A percentile compares a stretch with the other conserved stretches of the same genome.
Conservation (phyloP, 2,888 invertebrate genomes). For the Lasioglossum zephyrum region DNA sequence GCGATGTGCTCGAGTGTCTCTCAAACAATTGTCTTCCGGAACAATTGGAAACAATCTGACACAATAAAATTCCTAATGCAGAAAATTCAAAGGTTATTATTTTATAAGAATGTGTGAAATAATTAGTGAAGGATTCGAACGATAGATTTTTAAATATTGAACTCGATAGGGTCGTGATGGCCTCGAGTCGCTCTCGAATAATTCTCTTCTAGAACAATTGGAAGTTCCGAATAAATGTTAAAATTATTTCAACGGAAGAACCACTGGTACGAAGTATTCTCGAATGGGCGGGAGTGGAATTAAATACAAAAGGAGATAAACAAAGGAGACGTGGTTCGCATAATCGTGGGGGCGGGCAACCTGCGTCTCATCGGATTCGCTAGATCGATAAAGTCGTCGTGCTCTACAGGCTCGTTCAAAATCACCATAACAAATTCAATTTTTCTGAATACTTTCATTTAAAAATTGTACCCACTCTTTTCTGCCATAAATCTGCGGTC, state of each 20-base stretch:
- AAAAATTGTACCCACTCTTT: no score
- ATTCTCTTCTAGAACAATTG: not conserved
- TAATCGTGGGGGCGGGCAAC: constrained; percentile 17
- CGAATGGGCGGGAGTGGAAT: not conserved
- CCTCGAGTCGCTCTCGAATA: not conserved
- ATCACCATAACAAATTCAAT: no score
- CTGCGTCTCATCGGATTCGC: constrained; percentile 40
- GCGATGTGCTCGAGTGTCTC: not conserved
- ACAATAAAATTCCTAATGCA: not conserved
- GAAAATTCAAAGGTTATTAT: not conserved
- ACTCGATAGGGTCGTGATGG: not conserved
- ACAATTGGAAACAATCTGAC: not conserved
- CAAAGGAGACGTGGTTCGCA: not conserved
- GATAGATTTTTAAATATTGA: not conserved
- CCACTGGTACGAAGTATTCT: not conserved
- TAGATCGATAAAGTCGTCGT: constrained; percentile 35
- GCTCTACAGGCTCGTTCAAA: constrained; percentile 10
- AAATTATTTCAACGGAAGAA: not conserved
- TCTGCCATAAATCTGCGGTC: not conserved
- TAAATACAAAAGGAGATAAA: constrained; percentile 14
- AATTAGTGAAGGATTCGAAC: not conserved
- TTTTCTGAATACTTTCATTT: no score
- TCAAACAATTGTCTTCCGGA: not conserved
- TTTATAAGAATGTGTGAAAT: not conserved
- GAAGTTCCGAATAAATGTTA: not conserved